Evolutionary conservation across 2,888 invertebrate genomes (phyloP).

Genomic region (Hyposoter dolosus): DNA sequence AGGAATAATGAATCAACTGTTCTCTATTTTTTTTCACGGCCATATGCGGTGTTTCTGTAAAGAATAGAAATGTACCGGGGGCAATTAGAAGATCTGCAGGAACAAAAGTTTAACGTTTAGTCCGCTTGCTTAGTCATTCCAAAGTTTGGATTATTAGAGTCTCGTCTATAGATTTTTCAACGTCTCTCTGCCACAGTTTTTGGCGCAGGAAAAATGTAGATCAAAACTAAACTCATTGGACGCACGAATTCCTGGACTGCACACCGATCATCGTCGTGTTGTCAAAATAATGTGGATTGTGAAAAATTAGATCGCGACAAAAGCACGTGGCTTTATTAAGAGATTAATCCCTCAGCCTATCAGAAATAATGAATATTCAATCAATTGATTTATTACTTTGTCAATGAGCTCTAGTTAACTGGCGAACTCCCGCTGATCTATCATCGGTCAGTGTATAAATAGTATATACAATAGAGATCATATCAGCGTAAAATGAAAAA

Average conservation of each 20-base stretch:
- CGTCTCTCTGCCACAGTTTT: slow-evolving; percentile 21
- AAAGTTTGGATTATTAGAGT: neutral
- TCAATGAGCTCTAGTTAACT: neutral
- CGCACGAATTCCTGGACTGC: neutral
- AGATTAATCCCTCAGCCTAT: neutral
- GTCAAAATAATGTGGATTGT: neutral
- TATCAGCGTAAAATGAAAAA: neutral
- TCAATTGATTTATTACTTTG: neutral
- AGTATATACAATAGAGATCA: neutral
- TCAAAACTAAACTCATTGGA: neutral
- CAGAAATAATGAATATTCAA: neutral
- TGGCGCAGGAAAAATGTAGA: neutral
- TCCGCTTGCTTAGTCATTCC: slow-evolving; percentile 13
- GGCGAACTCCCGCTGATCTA: neutral
- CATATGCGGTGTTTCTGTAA: neutral
- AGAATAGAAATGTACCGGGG: slow-evolving; percentile 64
- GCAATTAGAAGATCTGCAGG: slow-evolving; percentile 64
- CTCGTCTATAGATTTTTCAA: slow-evolving; percentile 36
- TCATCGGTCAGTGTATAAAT: neutral
- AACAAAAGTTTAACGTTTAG: slow-evolving; percentile 56
- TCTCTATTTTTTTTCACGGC: neutral
- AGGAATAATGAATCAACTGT: neutral
- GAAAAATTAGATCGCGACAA: neutral
- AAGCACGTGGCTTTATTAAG: neutral
- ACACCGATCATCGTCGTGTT: neutral